Evolutionary conservation across 2,888 invertebrate genomes (phyloP), one percentile per base, ranked within the genome.

Genomic region (Oscheius onirici): DNA sequence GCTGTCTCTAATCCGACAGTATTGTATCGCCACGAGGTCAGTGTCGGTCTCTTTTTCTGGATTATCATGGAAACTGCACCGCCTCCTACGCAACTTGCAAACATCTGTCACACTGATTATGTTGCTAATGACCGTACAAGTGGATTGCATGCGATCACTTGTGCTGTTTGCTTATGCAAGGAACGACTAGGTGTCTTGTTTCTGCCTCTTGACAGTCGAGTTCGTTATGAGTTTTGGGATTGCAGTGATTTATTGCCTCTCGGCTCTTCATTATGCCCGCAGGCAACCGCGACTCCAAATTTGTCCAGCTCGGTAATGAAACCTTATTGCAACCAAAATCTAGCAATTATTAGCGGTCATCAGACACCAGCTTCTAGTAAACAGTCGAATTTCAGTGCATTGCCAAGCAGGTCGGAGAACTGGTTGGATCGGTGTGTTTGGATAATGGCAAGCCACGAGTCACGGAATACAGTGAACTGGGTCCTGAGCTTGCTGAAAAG

Each of bases 401-500:
- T 6, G 51, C 49, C 15, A 77, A 78, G 60, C 68, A 70, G 41
- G 69, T 71, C 34, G 80, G 80, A 26, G 80, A 80, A 41, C 70
- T 80, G 55, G 77, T 80, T 46, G 80, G 80, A 57, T 78, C 77
- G 11, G 75, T 80, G 44, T 76, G 76, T 41, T 49, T 80, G 11
- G 76, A 80, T 60, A 46, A 67, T 1, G 80, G 75, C 49, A 71
- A 68, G 44, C 77, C 83, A 13, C 68, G 78, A 93, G 90, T 91
- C 0, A 96, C 97, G 0, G 99, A 99, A 88, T 99, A 99, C 89
- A 96, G 95, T 60, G 99, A 99, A 88, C 92, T 99, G 66, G 93
- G 95, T 0, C 91, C 92, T 44, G 92, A 93, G 82, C 94, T 95
- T 0, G 93, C 97, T 0, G 93, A 94, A 88, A 69, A 60, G 71